phyloP scores from a whole-genome alignment of 2,113 vertebrate genomes.

The Lycocorax pyrrhopterus region DNA sequence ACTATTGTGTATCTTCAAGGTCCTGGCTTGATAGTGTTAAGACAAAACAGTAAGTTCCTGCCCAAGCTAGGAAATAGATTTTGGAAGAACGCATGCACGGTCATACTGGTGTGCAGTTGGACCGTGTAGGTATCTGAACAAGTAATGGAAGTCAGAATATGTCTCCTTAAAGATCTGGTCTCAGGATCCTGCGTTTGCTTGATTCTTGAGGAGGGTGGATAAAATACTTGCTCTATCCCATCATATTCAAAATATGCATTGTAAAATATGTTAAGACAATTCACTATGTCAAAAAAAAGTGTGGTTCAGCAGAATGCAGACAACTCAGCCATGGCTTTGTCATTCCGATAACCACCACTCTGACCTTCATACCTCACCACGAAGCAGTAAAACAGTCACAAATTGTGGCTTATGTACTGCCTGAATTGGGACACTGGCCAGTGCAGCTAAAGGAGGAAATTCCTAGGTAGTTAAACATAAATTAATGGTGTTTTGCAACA shows the following conservation, averaged over 20 bases:
- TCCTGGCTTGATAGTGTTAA: not conserved
- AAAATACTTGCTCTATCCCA: not conserved
- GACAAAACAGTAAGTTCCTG: not conserved
- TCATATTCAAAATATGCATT: not conserved
- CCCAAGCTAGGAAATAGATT: not conserved
- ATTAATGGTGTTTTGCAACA: conserved; percentile 22
- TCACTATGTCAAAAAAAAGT: not conserved
- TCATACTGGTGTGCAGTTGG: not conserved
- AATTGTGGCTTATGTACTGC: not conserved
- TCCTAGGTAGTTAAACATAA: conserved; percentile 52
- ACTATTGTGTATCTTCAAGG: not conserved
- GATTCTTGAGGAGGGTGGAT: not conserved
- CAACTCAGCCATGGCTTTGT: not conserved
- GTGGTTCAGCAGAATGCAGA: not conserved
- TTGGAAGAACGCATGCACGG: not conserved
- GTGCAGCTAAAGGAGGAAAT: conserved; percentile 14
- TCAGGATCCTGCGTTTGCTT: not conserved
- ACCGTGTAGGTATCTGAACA: not conserved
- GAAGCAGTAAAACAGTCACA: not conserved
- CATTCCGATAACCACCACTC: not conserved
- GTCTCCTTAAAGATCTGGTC: not conserved
- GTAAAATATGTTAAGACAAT: not conserved
- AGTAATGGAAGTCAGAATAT: not conserved
- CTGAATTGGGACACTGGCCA: not conserved
- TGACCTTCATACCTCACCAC: conserved; percentile 33